Percentiles rank a stretch among this genome's conserved stretches.
phyloP scores from a whole-genome alignment of 2,113 vertebrate genomes.

The Phrynocephalus versicolor region DNA sequence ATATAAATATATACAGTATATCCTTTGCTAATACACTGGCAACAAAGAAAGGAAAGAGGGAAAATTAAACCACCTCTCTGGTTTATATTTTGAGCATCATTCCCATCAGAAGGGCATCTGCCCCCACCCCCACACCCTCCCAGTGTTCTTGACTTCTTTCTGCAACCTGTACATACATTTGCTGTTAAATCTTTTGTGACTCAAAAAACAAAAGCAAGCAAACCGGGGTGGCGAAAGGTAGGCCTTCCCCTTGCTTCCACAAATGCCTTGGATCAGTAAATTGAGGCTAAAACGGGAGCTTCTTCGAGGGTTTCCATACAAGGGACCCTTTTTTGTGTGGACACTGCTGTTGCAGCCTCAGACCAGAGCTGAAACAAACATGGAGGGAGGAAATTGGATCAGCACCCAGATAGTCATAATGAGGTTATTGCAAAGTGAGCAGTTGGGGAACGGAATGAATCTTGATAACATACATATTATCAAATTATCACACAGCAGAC shows the following conservation, averaged over 20 bases:
- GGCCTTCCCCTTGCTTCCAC: slow-evolving; percentile 35
- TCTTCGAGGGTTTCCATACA: background rate
- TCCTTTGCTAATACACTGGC: background rate
- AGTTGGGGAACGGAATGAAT: background rate
- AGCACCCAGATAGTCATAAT: background rate
- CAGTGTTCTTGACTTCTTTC: slow-evolving; percentile 28
- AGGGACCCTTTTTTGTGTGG: background rate
- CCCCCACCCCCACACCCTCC: background rate
- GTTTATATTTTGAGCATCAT: slow-evolving; percentile 42
- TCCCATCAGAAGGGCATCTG: slow-evolving; percentile 26
- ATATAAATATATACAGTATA: background rate
- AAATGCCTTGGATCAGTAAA: background rate
- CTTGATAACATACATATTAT: background rate
- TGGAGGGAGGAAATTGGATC: background rate
- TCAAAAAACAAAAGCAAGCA: slow-evolving; percentile 45
- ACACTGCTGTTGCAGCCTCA: background rate
- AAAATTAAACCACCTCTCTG: slow-evolving; percentile 29
- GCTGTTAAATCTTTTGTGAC: slow-evolving; percentile 52
- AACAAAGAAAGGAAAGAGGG: slow-evolving; percentile 43
- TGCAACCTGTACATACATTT: slow-evolving; percentile 59
- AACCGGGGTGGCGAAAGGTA: slow-evolving; percentile 38
- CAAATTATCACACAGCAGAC: background rate
- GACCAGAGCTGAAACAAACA: slow-evolving; percentile 9
- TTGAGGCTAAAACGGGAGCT: background rate
- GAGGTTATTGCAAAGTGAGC: background rate